Base-by-base conservation (phyloP, 2,113 vertebrate genomes). In the Indicator indicator region DNA sequence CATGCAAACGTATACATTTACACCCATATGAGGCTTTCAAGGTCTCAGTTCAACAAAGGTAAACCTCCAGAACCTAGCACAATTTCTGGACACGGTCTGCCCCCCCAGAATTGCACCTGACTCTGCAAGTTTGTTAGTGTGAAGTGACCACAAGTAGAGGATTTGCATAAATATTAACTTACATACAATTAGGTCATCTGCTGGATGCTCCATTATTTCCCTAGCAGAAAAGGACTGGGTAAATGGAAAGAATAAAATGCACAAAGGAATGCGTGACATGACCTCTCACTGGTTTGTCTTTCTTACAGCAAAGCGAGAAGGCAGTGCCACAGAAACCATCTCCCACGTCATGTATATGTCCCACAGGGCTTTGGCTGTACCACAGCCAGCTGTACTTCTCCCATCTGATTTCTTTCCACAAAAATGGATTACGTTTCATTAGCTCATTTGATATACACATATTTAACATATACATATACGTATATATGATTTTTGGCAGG, bases 91-190 rank as follows among this genome's bases (percentile, higher is more conserved):
- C 40, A 38, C 69, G 46, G 74, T 84, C 69, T 79, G 75, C 70
- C 78, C 78, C 60, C 95, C 46, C 71, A 95, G 94, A 84, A 73
- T 62, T 55, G 83, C 42, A 94, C 42, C 70, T 92, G 89, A 89
- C 33, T 89, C 33, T 65, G 52, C 12, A 86, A 80, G 88, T 94
- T 91, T 80, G 40, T 87, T 83, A 86, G 75, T 67, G 71, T 33
- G 78, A 77, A 94, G 52, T 33, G 44, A 71, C 74, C 88, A 73
- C 68, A 65, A 64, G 68, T n/a, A 74, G 68, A 67, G 74, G 55
- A 86, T 91, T 90, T 92, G 65, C 54, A 36, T 92, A 92, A 89
- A 90, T 79, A 77, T 90, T 90, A 86, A 88, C 87, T 81, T 89
- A 77, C 80, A 54, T 70, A 62, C 77, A 81, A 28, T 85, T 80